Evolutionary conservation across 2,113 vertebrate genomes (phyloP), one percentile per base, ranked within the genome.

Genomic region (Petrocephalus microphthalmus): DNA sequence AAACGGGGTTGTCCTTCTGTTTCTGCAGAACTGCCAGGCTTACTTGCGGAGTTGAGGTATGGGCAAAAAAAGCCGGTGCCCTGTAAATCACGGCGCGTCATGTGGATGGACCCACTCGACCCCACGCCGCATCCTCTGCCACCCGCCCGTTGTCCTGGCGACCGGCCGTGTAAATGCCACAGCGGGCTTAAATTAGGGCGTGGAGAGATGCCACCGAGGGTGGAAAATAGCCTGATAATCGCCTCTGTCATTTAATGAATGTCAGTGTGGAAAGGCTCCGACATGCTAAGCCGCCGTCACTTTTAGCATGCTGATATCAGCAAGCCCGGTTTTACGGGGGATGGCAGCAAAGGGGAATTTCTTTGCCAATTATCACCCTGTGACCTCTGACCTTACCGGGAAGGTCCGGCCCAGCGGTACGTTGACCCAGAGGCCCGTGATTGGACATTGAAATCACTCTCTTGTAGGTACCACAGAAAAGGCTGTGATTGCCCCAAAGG

Each of bases 181-280:
- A 2, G 53, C 47, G 29, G 19, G 17, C 53, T 84, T 87, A 57
- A 83, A 78, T 57, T 67, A 74, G 51, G 78, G 6, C 19, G 49
- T 8, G 11, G 71, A 8, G 86, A 87, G 57, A 84, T 88, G 83
- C 37, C 52, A 89, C 89, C 91, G 90, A 89, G 90, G 90, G 89
- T 91, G 91, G 93, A 93, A 94, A 95, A 95, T 94, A 95, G 92
- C 90, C 87, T 60, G 85, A 90, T 94, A 94, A 95, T 94, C 94
- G 88, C 91, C 90, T 85, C 91, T 87, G 91, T 91, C 92, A 89
- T 93, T 87, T 89, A 88, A 90, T n/a, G 19, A 92, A 93, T 90
- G 91, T 87, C 53, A 89, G 85, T 86, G 25, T 45, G 33, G 85
- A 88, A 86, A 88, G 87, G 87, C 47, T 22, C 47, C 17, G 86